Evolutionary conservation across 2,113 vertebrate genomes (phyloP).

Genomic region (Coreoperca whiteheadi): DNA sequence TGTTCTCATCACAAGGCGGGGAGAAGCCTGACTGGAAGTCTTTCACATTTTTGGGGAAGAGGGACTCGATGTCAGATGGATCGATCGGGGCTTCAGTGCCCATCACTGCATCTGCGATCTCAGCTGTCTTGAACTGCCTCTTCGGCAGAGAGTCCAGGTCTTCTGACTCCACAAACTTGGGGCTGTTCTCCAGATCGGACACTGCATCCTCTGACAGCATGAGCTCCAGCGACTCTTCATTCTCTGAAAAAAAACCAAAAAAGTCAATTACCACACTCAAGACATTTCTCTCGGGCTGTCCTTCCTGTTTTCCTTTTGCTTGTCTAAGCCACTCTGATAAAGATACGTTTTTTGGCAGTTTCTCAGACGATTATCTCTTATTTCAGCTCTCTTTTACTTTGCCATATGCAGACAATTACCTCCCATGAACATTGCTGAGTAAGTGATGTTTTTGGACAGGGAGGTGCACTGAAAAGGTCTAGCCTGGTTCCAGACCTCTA

Average conservation of each 20-base stretch:
- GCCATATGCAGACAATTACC: background rate
- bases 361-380: background rate
- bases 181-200: constrained; percentile 65
- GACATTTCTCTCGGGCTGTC: background rate
- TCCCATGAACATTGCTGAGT: background rate
- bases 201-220: constrained; percentile 53
- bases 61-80: constrained; percentile 82
- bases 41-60: constrained; percentile 85
- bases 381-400: background rate
- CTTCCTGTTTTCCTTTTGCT: background rate
- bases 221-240: constrained; percentile 50
- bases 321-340: background rate
- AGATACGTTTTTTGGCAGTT: background rate
- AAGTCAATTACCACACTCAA: background rate
- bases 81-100: constrained; percentile 78
- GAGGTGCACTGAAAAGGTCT: background rate
- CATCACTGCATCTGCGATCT: constrained; percentile 88
- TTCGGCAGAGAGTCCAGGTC: constrained; percentile 59
- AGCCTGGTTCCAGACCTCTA: background rate
- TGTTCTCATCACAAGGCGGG: constrained; percentile 74
- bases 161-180: constrained; percentile 75
- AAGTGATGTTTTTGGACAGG: background rate
- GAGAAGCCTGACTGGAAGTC: constrained; percentile 69
- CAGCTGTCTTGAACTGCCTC: constrained; percentile 85
- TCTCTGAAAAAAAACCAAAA: constrained; percentile 70